A percentile compares a stretch with the other conserved stretches of the same genome.
Conservation (phyloP, 1,140 invertebrate species). For the Aphelenchoides fujianensis region DNA sequence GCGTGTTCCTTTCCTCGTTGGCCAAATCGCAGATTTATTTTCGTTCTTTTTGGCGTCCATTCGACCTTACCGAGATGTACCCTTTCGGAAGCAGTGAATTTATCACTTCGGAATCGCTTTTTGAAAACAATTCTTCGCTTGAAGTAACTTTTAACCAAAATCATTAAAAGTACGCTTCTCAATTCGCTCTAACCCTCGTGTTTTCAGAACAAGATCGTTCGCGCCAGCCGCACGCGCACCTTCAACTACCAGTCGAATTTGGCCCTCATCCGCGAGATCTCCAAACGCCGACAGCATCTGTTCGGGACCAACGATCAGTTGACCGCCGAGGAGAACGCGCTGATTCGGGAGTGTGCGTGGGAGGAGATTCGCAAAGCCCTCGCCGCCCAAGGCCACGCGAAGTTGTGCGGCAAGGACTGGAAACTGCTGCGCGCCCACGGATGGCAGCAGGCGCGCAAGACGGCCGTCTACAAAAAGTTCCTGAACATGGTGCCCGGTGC, state of each 20-base stretch:
- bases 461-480: slow-evolving; percentile 7
- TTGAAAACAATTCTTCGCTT: neutral
- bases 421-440: slow-evolving; percentile 1
- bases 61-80: too few relatives aligned
- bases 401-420: slow-evolving; percentile 13
- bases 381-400: slow-evolving; percentile 5
- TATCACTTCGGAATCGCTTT: neutral
- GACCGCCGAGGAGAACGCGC: neutral
- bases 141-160: neutral
- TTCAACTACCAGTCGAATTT: slow-evolving; percentile 13
- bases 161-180: too few relatives aligned
- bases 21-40: too few relatives aligned
- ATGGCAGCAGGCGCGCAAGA: slow-evolving; percentile 7
- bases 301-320: neutral
- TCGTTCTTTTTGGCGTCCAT: too few relatives aligned
- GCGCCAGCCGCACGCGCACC: neutral
- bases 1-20: neutral
- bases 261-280: slow-evolving; percentile 8
- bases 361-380: slow-evolving; percentile 3
- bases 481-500: slow-evolving; percentile 10
- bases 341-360: neutral
- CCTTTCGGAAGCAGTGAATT: too few relatives aligned
- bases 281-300: neutral
- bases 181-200: too few relatives aligned
- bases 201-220: slow-evolving; percentile 17